phyloP scores from a whole-genome alignment of 2,888 invertebrate species.

The Habrosyne pyritoides region DNA sequence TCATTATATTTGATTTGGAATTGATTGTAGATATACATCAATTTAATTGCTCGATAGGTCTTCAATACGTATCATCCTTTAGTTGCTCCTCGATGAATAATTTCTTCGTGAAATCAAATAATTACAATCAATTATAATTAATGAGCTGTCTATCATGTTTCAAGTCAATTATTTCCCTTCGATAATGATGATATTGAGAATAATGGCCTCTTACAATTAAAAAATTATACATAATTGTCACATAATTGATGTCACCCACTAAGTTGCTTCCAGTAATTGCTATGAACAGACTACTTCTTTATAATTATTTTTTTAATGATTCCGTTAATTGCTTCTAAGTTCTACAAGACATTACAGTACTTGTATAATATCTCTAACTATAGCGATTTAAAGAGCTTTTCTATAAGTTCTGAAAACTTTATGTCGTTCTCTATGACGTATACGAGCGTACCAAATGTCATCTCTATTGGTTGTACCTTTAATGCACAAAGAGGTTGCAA shows the following conservation, averaged over 20 bases:
- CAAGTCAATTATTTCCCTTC: constrained; percentile 13
- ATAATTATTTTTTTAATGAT: too few species aligned
- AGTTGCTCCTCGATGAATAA: not conserved
- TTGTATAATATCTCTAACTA: too few species aligned
- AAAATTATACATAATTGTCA: not conserved
- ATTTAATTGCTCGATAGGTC: not conserved
- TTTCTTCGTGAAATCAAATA: not conserved
- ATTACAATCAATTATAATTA: constrained; percentile 9
- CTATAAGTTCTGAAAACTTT: too few species aligned
- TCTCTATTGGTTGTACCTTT: too few species aligned
- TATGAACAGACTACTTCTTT: not conserved
- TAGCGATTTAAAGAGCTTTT: too few species aligned
- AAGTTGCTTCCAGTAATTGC: not conserved
- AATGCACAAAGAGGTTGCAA: too few species aligned
- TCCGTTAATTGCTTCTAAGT: too few species aligned
- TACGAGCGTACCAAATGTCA: too few species aligned
- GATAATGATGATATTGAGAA: constrained; percentile 3
- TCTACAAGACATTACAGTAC: too few species aligned
- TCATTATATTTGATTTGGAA: too few species aligned
- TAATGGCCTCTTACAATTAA: constrained; percentile 5
- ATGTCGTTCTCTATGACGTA: too few species aligned
- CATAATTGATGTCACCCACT: not conserved
- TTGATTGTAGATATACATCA: not conserved
- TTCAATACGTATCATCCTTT: not conserved
- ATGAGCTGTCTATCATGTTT: constrained; percentile 10